phyloP scores from a whole-genome alignment of 1,140 invertebrate genomes.

The Monochamus saltuarius region DNA sequence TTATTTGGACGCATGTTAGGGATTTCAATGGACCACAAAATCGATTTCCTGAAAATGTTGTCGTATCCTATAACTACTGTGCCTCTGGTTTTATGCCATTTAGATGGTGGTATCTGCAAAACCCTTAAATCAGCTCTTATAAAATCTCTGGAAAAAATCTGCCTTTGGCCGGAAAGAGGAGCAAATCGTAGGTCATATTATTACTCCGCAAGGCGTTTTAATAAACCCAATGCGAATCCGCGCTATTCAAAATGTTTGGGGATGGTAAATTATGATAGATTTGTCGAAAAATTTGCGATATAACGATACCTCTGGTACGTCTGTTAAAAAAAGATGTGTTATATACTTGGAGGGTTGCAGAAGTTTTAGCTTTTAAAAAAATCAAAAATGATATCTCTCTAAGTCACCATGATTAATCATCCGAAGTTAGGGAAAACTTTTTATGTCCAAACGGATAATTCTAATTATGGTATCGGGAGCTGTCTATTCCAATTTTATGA shows the following conservation, averaged over 20 bases:
- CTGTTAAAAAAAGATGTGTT: constrained; percentile 4
- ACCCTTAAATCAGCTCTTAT: constrained; percentile 41
- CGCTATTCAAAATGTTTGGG: constrained; percentile 16
- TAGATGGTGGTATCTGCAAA: constrained; percentile 45
- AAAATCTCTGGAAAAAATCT: constrained; percentile 5
- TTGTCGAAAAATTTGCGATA: constrained; percentile 7
- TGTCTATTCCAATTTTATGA: too few relatives aligned
- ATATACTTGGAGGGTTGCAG: background rate
- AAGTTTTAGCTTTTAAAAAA: background rate
- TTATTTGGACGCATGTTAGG: constrained; percentile 38
- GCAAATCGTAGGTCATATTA: constrained; percentile 2
- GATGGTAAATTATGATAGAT: constrained; percentile 15
- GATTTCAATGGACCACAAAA: constrained; percentile 32
- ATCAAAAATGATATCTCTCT: background rate
- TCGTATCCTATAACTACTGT: constrained; percentile 38
- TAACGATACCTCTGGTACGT: background rate
- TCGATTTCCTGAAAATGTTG: constrained; percentile 34
- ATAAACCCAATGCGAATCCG: constrained; percentile 2
- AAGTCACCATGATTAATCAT: constrained; percentile 1
- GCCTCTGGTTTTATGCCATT: constrained; percentile 44
- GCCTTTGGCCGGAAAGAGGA: background rate
- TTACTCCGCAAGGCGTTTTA: background rate
- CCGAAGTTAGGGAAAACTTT: background rate
- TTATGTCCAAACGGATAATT: constrained; percentile 2
- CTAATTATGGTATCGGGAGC: background rate